Evolutionary conservation across 1,140 invertebrate species (phyloP), one percentile per base, ranked within the genome.

Genomic region (Nasonia vitripennis): DNA sequence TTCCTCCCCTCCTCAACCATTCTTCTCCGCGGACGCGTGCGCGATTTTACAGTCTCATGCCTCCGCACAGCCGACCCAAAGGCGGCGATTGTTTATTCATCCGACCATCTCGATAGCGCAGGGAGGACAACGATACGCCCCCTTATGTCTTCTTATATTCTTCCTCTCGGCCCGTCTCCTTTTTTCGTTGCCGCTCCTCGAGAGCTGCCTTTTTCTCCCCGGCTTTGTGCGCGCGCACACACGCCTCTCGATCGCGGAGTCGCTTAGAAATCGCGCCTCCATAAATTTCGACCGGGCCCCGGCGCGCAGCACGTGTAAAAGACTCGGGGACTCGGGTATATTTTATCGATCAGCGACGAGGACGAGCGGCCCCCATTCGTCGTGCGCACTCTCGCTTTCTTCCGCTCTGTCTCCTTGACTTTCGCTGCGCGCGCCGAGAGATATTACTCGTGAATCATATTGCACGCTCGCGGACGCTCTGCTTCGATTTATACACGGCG

Each of bases 61-160:
- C 55, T 62, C 20, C 55, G 0, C 23, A 9, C 20, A 23, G 41
- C 41, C 41, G 37, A 6, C 73, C 37, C 17, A 45, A 85, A 67
- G 62, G 20, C 84, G 62, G 48, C 84, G 62, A 81, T 81, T 85
- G 71, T 85, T 85, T 85, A 85, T 85, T 85, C 78, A 81, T 85
- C 84, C 12, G 31, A 62, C 41, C 23, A 85, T 85, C 78, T 81
- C 78, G 84, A 85, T 85, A 81, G 78, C n/a, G 77, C 67, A 14
- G n/a, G n/a, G 45, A 34, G 11, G 12, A 55, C 80, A 23, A 68
- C 37, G 67, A 84, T 71, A 14, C 75, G 82, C 77, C 83, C 83
- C 27, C 41, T 51, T 27, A 48, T 78, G 41, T 45, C 41, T 45
- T 45, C 74, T 83, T 51, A 70, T 83, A 83, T 78, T 83, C 74